A percentile compares a stretch with the other conserved stretches of the same genome.
These are phyloP conservation scores for Aurelia sp. DNA, from an alignment of 30 jellyfish, hydroid and myxozoan genomes.

Conservation along the genomic window DNA sequence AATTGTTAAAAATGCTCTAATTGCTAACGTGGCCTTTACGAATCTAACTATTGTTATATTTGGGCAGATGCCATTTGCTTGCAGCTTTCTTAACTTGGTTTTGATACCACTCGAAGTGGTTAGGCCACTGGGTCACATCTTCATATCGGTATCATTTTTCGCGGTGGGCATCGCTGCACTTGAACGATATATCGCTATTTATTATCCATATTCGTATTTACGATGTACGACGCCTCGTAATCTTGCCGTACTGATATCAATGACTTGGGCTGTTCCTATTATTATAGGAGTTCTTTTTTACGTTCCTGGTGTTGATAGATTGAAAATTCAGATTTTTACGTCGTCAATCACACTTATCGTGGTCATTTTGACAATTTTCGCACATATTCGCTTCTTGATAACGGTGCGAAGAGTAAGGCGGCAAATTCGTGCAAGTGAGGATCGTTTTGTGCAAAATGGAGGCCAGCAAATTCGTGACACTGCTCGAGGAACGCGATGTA, in stretches of 20 bases:
- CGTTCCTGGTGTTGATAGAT: neutral
- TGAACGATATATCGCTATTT: conserved; percentile 14
- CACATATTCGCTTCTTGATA: conserved; percentile 1
- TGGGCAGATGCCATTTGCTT: conserved; percentile 10
- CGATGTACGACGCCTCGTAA: conserved; percentile 1
- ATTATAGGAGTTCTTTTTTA: neutral
- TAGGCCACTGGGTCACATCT: neutral
- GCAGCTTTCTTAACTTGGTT: too few species aligned
- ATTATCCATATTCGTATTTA: conserved; percentile 26
- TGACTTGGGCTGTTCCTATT: neutral
- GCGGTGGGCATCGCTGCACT: neutral
- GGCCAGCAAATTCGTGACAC: conserved; percentile 1
- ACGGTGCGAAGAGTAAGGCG: neutral
- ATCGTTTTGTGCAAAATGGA: neutral
- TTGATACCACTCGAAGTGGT: neutral
- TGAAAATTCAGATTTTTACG: neutral
- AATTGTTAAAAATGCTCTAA: neutral
- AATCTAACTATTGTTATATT: neutral
- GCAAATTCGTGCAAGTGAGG: conserved; percentile 2
- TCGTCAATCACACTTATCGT: neutral
- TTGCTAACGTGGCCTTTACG: neutral
- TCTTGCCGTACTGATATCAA: neutral
- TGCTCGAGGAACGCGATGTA: conserved; percentile 18
- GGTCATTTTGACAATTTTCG: neutral
- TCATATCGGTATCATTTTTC: neutral